A percentile compares a stretch with the other conserved stretches of the same genome.
phyloP scores from a whole-genome alignment of 2,888 invertebrate genomes.

The Pseudanteris insignis region DNA sequence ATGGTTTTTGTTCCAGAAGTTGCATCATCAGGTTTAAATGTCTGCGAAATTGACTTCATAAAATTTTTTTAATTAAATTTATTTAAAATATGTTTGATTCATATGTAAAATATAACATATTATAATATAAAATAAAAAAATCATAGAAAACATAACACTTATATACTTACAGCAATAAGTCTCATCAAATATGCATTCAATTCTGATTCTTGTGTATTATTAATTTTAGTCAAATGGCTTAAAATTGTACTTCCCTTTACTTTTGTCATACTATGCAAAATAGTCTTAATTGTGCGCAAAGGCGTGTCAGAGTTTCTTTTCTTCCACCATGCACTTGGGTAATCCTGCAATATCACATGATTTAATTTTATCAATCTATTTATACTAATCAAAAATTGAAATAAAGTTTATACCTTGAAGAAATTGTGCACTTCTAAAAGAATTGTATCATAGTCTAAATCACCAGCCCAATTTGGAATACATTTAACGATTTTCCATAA shows the following conservation, averaged over 20 bases:
- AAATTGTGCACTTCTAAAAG: constrained; percentile 88
- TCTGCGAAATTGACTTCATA: constrained; percentile 56
- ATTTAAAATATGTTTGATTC: too few species aligned
- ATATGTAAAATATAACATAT: too few species aligned
- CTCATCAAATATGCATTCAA: constrained; percentile 85
- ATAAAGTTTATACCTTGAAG: constrained; percentile 72
- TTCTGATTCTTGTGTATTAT: constrained; percentile 84
- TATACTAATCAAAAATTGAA: too few species aligned
- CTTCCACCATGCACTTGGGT: constrained; percentile 89
- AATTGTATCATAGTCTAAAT: constrained; percentile 80
- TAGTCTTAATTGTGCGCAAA: constrained; percentile 89
- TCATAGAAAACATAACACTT: neutral
- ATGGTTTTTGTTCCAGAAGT: constrained; percentile 52
- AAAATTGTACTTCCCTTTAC: constrained; percentile 85
- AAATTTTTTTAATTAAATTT: too few species aligned
- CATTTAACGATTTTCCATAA: constrained; percentile 94
- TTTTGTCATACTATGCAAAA: constrained; percentile 90
- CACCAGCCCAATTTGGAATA: constrained; percentile 81
- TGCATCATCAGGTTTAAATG: constrained; percentile 68
- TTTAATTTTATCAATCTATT: neutral
- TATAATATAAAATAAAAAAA: neutral
- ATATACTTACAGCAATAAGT: constrained; percentile 74
- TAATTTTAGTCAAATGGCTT: constrained; percentile 80
- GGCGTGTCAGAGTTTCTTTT: constrained; percentile 86
- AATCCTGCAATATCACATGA: constrained; percentile 70